Evolutionary conservation across 2,888 invertebrate species (phyloP), one percentile per base, ranked within the genome.

Genomic region (Yponomeuta sedellus): DNA sequence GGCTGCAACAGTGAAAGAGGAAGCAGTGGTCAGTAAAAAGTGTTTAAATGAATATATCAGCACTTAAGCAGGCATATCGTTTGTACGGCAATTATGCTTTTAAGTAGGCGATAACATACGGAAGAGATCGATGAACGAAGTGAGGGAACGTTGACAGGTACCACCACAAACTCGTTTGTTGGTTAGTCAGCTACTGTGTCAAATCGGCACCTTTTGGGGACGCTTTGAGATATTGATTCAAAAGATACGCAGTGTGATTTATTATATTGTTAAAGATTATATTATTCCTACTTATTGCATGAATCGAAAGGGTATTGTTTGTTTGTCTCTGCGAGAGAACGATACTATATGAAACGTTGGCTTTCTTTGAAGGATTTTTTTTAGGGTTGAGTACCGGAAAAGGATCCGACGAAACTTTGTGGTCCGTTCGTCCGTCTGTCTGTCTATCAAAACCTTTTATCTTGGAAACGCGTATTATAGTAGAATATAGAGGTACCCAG

Each of bases 101-200:
- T 69, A 66, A 68, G 61, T 67, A 73, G 63, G 11, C 28, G 63
- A 63, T 63, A 63, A 44, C 56, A 64, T 74, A 70, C 80, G 86
- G 83, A 86, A 86, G 81, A 84, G 73, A 69, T 16, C 1, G 44
- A 52, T 52, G 79, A 77, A 82, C 85, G 78, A 75, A 78, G 79
- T 76, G 74, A 71, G 74, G 77, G 75, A 44, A 16, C 74, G 66
- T 74, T 75, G 80, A 78, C 83, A 80, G 77, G 78, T 78, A 75
- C 64, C 69, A 65, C 65, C 69, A 65, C 65, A 12, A 80, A 80
- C n/a, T n/a, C n/a, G n/a, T n/a, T n/a, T 82, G 75, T 80, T 81
- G 79, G 79, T 80, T 77, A 78, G 70, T 77, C 71, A 80, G 79
- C 75, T 80, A 82, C 79, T 79, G 79, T 83, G 81, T 79, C 80